Evolutionary conservation across 2,888 invertebrate genomes (phyloP), one percentile per base, ranked within the genome.

Genomic region (Chrysina gloriosa): DNA sequence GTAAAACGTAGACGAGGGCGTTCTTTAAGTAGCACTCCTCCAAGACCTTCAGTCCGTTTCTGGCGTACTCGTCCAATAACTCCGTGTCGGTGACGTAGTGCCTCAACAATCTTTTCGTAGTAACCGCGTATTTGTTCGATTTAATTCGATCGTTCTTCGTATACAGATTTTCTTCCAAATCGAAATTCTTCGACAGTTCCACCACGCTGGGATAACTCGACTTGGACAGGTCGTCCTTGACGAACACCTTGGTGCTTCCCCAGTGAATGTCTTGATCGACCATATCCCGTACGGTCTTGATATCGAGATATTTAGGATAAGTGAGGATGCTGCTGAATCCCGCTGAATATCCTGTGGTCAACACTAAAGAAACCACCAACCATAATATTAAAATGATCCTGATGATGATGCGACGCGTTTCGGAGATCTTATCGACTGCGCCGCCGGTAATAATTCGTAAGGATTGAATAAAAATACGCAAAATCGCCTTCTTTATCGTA

Each of bases 31-130:
- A 50, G 42, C 77, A 76, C 3, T 77, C 74, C 19, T 68, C 68
- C 25, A 78, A 52, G 4, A 73, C 71, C 50, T 70, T 72, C 19
- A 73, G 70, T 27, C 71, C 64, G 25, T 67, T 67, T 4, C 68
- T 54, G 9, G 68, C 69, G 7, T 74, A 58, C 4, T 42, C 23
- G 6, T 74, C 69, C 27, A 77, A 71, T 2, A 54, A 25, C 7
- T 71, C 68, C 4, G 74, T 68, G 29, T 76, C 75, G 4, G 72
- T 74, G 19, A 78, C 73, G 42, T 73, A 77, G 2, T 70, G 45
- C 3, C 73, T 68, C 9, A 70, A 70, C 4, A 77, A 36, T 29
- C 67, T 70, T 63, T 75, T 76, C 1, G 70, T 72, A 3, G 66
- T 61, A 6, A 75, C 29, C 2, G 70, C 70, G 9, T 63, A 58